Evolutionary conservation across 2,113 vertebrate genomes (phyloP).

Genomic region (Anser brachyrhynchus): DNA sequence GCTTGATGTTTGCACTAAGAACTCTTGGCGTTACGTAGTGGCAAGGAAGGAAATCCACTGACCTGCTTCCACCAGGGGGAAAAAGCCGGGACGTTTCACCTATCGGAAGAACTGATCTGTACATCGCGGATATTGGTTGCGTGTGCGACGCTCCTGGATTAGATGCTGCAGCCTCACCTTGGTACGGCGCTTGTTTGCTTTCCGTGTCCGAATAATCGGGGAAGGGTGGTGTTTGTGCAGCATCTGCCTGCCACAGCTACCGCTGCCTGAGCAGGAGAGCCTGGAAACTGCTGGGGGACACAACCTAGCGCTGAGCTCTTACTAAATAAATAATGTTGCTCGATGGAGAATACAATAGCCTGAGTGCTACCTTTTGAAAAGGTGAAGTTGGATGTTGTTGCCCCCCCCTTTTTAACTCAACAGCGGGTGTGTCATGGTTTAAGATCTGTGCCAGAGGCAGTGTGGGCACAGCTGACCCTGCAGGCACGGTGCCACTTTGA

Average conservation of each 20-base stretch:
- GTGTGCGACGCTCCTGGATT: neutral
- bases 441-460: neutral
- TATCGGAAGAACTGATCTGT: neutral
- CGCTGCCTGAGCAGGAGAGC: fast-evolving
- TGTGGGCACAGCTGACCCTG: neutral
- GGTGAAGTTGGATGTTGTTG: neutral
- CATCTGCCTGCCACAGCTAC: neutral
- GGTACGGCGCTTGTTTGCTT: neutral
- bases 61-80: neutral
- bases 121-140: neutral
- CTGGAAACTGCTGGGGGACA: neutral
- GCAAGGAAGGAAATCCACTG: neutral
- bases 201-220: neutral
- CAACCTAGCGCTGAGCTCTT: neutral
- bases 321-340: neutral
- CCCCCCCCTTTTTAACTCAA: neutral
- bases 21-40: neutral
- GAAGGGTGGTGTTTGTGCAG: fast-evolving
- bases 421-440: fast-evolving
- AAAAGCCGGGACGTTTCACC: neutral
- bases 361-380: neutral
- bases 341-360: neutral
- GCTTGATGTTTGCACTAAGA: neutral
- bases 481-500: fast-evolving
- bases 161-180: neutral